Conservation (phyloP, 2,113 vertebrate genomes). For the Rhea americana region DNA sequence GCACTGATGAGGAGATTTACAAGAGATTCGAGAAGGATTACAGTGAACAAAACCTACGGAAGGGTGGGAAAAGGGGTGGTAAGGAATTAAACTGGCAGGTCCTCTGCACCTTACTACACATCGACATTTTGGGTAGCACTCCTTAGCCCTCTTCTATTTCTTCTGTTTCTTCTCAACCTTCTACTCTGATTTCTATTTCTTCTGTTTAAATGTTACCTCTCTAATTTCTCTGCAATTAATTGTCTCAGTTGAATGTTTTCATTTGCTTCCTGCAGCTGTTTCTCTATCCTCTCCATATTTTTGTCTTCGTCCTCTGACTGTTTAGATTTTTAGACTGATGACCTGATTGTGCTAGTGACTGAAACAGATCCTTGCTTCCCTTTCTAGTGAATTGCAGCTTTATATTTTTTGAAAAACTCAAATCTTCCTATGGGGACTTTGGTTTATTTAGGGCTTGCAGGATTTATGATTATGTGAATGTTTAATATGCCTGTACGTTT, state of each 20-base stretch:
- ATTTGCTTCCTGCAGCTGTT: background rate
- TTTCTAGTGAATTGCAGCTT: background rate
- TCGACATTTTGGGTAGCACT: background rate
- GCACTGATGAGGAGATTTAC: background rate
- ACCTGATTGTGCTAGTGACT: background rate
- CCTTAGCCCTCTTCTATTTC: background rate
- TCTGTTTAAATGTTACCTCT: background rate
- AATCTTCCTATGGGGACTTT: background rate
- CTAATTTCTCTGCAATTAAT: background rate
- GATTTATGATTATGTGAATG: background rate
- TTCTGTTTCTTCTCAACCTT: background rate
- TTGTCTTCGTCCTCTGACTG: background rate
- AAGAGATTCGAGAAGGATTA: background rate
- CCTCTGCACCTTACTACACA: background rate
- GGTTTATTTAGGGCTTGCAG: background rate
- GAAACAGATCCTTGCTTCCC: background rate
- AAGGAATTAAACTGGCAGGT: background rate
- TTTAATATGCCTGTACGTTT: rapidly evolving
- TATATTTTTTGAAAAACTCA: background rate
- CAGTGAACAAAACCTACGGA: rapidly evolving
- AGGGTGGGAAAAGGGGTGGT: background rate
- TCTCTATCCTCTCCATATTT: background rate
- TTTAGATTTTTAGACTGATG: background rate
- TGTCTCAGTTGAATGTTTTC: rapidly evolving
- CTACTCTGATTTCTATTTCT: background rate